A percentile compares a stretch with the other conserved stretches of the same genome.
Conservation (phyloP, 1,140 invertebrate genomes). For the Bombus breviceps region DNA sequence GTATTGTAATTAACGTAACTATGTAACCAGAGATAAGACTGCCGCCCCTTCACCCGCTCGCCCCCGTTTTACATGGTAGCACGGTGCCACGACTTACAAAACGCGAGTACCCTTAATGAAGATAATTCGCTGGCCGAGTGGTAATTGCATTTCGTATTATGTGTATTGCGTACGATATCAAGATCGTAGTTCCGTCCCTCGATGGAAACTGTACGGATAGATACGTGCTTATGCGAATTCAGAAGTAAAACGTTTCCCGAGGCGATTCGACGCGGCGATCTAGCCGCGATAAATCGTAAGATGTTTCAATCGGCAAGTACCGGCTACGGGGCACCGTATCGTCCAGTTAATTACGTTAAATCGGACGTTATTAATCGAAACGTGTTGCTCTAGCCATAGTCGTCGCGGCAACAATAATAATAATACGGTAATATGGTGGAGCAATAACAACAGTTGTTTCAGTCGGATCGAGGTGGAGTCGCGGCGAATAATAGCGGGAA, state of each 20-base stretch:
- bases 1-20: slow-evolving; percentile 64
- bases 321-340: neutral
- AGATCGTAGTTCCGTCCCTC: neutral
- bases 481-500: neutral
- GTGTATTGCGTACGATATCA: slow-evolving; percentile 21
- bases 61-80: neutral
- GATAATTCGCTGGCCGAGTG: slow-evolving; percentile 41
- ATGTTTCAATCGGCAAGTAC: slow-evolving; percentile 2
- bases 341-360: slow-evolving; percentile 32
- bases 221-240: slow-evolving; percentile 19
- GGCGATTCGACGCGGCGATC: neutral
- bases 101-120: slow-evolving; percentile 58
- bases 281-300: neutral
- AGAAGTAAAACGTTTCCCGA: slow-evolving; percentile 20
- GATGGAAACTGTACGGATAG: neutral
- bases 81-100: slow-evolving; percentile 40
- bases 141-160: slow-evolving; percentile 44
- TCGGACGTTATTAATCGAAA: slow-evolving; percentile 29
- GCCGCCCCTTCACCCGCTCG: neutral
- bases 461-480: neutral
- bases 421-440: neutral
- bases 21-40: slow-evolving; percentile 52
- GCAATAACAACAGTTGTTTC: neutral
- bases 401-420: neutral
- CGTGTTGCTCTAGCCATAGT: neutral